A percentile compares a stretch with the other conserved stretches of the same genome.
phyloP scores from a whole-genome alignment of 1,140 invertebrate species.

The Onthophagus taurus region DNA sequence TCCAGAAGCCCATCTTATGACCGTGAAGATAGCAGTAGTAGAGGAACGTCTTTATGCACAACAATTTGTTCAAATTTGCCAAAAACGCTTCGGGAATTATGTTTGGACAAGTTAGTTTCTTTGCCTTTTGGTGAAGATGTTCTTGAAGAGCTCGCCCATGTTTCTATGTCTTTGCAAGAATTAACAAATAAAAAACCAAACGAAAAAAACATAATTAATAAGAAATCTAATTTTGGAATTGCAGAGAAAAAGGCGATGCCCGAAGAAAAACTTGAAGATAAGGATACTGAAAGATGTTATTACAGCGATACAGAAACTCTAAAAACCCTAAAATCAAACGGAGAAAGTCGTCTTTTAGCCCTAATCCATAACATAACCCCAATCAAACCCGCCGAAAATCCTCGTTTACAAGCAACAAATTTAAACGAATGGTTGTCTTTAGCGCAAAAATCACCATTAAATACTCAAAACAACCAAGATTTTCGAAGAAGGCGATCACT shows the following conservation, averaged over 20 bases:
- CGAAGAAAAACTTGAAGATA: slow-evolving; percentile 15
- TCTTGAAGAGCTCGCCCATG: slow-evolving; percentile 53
- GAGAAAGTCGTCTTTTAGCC: slow-evolving; percentile 42
- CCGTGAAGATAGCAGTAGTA: slow-evolving; percentile 6
- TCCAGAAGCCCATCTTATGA: not conserved
- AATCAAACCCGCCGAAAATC: slow-evolving; percentile 9
- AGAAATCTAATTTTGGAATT: slow-evolving; percentile 11
- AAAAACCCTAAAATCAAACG: slow-evolving; percentile 5
- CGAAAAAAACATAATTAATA: not conserved
- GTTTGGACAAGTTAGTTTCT: slow-evolving; percentile 50
- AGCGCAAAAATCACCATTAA: slow-evolving; percentile 23
- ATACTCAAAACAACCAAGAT: not conserved
- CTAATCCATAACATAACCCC: slow-evolving; percentile 41
- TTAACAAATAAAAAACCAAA: slow-evolving; percentile 18
- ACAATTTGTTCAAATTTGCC: not conserved
- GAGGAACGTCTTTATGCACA: slow-evolving; percentile 3
- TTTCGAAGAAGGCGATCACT: slow-evolving; percentile 45
- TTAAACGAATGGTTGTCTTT: slow-evolving; percentile 45
- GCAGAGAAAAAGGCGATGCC: slow-evolving; percentile 5
- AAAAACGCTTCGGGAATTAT: slow-evolving; percentile 43
- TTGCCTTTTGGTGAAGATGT: slow-evolving; percentile 55
- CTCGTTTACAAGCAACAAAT: slow-evolving; percentile 39
- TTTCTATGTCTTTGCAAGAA: slow-evolving; percentile 47
- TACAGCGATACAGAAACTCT: slow-evolving; percentile 31
- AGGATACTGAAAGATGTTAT: too few relatives aligned